Evolutionary conservation across 2,797 vertebrate species (phyloP).

Genomic region (Molossus alvarezi): DNA sequence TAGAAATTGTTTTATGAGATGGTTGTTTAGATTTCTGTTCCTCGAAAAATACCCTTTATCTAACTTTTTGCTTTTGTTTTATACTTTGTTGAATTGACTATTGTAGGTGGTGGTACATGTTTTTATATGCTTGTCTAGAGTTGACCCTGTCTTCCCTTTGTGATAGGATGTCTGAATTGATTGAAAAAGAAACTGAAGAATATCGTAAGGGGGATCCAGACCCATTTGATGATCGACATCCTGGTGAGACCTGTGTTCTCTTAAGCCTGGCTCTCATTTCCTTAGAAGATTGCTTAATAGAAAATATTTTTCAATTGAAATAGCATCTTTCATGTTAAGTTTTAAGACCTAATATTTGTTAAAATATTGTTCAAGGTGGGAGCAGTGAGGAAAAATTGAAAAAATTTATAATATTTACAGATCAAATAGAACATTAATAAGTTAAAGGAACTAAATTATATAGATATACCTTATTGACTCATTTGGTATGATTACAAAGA

Average conservation of each 20-base stretch:
- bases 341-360: constrained; percentile 63
- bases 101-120: neutral
- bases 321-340: constrained; percentile 16
- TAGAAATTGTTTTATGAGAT: constrained; percentile 38
- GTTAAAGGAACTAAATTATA: constrained; percentile 39
- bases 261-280: constrained; percentile 41
- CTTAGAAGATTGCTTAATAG: constrained; percentile 58
- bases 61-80: constrained; percentile 58
- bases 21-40: constrained; percentile 39
- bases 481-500: constrained; percentile 2
- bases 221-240: constrained; percentile 99
- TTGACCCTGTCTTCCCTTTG: constrained; percentile 77
- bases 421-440: constrained; percentile 1
- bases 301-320: constrained; percentile 60
- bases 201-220: constrained; percentile 99
- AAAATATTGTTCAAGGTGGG: constrained; percentile 25
- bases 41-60: constrained; percentile 41
- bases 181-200: constrained; percentile 99
- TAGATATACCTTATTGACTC: constrained; percentile 26
- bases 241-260: constrained; percentile 91
- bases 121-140: constrained; percentile 59
- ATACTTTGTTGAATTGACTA: constrained; percentile 8
- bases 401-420: constrained; percentile 63
- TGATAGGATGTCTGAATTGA: constrained; percentile 97
- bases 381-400: constrained; percentile 62